Percentiles rank a stretch among this genome's conserved stretches.
Conservation (phyloP, 2,888 invertebrate species). For the Spisula solida region DNA sequence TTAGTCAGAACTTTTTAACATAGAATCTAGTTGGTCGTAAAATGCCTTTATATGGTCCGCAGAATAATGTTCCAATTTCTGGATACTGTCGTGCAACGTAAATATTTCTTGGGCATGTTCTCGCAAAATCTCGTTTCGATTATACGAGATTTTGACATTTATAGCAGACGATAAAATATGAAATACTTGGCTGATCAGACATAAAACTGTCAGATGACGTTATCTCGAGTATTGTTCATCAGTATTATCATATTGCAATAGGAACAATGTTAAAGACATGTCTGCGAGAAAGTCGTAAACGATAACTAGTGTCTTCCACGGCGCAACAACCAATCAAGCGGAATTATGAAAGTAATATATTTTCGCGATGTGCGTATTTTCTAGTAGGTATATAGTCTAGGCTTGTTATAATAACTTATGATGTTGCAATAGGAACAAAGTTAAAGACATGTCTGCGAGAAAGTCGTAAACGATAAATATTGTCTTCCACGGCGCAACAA, state of each 20-base stretch:
- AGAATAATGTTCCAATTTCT: conserved; percentile 4
- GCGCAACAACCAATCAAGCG: background rate
- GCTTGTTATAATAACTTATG: background rate
- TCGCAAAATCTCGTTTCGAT: conserved; percentile 24
- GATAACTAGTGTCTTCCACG: background rate
- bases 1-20: background rate
- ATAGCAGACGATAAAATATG: conserved; percentile 37
- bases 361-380: background rate
- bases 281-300: background rate
- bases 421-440: conserved; percentile 4
- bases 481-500: background rate
- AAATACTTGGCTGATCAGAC: conserved; percentile 43
- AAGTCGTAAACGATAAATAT: background rate
- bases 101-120: conserved; percentile 1
- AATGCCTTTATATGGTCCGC: conserved; percentile 18
- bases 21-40: background rate
- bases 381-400: background rate
- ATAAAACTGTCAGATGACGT: conserved; percentile 37
- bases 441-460: background rate
- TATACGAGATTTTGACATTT: conserved; percentile 39
- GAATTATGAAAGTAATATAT: background rate
- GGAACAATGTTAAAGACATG: background rate
- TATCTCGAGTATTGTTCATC: conserved; percentile 14
- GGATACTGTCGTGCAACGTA: background rate
- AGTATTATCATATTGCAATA: conserved; percentile 18